A percentile compares a stretch with the other conserved stretches of the same genome.
phyloP scores from a whole-genome alignment of 2,888 invertebrate genomes.

The Lapara coniferarum region DNA sequence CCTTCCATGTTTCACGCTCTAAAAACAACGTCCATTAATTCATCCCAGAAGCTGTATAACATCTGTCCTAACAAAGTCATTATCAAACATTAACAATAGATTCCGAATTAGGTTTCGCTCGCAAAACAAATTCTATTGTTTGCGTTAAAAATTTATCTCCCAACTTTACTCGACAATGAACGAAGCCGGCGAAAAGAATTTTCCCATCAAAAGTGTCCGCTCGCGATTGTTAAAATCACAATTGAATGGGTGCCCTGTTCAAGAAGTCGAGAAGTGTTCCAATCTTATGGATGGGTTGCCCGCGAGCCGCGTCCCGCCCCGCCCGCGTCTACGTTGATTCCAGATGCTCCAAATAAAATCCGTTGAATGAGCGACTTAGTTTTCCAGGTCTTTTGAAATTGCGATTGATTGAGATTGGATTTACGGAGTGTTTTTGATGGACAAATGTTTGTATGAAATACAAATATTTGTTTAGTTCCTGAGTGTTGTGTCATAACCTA shows the following conservation, averaged over 20 bases:
- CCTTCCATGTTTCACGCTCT: too few species aligned
- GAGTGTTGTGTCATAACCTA: too few species aligned
- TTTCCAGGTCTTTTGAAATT: neutral
- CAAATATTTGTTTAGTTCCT: too few species aligned
- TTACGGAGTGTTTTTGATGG: too few species aligned
- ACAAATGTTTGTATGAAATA: too few species aligned
- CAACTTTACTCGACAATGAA: conserved; percentile 16
- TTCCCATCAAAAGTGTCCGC: conserved; percentile 18
- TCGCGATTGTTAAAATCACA: conserved; percentile 16
- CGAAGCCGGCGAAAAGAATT: conserved; percentile 13
- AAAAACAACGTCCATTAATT: neutral
- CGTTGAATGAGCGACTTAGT: conserved; percentile 8
- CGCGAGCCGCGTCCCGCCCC: too few species aligned
- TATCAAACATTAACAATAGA: conserved; percentile 3
- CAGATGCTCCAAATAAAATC: conserved; percentile 14
- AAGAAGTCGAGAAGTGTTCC: neutral
- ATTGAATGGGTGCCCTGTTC: neutral
- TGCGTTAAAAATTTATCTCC: conserved; percentile 10
- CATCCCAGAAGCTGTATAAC: neutral
- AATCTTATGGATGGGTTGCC: neutral
- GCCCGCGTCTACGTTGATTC: neutral
- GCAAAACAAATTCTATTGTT: conserved; percentile 17
- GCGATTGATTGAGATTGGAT: neutral
- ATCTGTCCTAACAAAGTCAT: conserved; percentile 5
- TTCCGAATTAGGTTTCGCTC: conserved; percentile 10